Evolutionary conservation across 2,113 vertebrate genomes (phyloP).

Genomic region (Silurus glanis): DNA sequence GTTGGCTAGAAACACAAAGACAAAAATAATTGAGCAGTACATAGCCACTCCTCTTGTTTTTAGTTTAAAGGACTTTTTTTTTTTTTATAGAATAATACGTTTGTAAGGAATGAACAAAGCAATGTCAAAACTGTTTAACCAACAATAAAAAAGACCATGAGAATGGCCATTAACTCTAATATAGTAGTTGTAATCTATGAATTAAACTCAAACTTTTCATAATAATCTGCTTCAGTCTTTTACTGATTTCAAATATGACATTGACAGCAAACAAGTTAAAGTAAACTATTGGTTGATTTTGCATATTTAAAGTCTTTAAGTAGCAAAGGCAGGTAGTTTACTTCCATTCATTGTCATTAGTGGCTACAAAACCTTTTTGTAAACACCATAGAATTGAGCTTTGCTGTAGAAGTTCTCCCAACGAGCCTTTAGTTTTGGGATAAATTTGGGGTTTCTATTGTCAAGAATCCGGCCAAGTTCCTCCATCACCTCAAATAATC

Average conservation of each 20-base stretch:
- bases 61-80: no score
- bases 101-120: neutral
- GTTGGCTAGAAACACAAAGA: no score
- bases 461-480: slow-evolving; percentile 44
- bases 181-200: neutral
- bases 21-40: no score
- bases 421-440: slow-evolving; percentile 41
- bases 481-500: slow-evolving; percentile 46
- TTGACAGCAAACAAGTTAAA: no score
- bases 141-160: neutral
- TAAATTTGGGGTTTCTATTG: slow-evolving; percentile 41
- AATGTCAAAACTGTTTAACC: neutral
- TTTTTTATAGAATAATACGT: neutral
- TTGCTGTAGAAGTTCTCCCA: slow-evolving; percentile 45
- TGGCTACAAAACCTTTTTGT: neutral
- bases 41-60: no score
- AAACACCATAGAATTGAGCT: neutral
- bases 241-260: neutral
- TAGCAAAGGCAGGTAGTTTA: no score
- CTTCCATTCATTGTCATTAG: no score
- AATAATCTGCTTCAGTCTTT: neutral
- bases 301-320: no score
- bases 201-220: neutral
- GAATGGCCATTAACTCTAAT: neutral
- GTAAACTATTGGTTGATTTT: no score